Evolutionary conservation across 2,797 vertebrate genomes (phyloP).

Genomic region (Liasis olivaceus): DNA sequence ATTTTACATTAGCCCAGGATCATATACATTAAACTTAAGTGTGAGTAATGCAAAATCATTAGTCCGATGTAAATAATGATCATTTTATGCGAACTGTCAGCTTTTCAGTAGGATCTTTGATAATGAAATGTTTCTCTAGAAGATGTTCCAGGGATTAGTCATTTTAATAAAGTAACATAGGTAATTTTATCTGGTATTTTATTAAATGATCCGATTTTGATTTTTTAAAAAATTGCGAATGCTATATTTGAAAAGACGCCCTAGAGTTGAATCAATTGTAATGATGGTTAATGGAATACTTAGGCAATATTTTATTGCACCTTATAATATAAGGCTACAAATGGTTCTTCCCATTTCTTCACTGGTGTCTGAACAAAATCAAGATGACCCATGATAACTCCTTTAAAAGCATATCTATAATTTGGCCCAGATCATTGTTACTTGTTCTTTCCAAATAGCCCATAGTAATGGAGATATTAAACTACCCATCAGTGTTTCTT

Average conservation of each 20-base stretch:
- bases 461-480: background rate
- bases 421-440: background rate
- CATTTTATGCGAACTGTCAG: constrained; percentile 44
- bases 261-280: constrained; percentile 36
- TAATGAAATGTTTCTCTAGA: constrained; percentile 51
- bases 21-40: constrained; percentile 36
- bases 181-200: constrained; percentile 29
- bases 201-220: constrained; percentile 22
- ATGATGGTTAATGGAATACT: constrained; percentile 24
- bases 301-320: constrained; percentile 23
- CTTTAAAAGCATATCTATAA: background rate
- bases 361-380: background rate
- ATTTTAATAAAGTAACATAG: constrained; percentile 54
- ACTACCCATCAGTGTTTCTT: background rate
- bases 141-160: constrained; percentile 37
- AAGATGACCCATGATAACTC: background rate
- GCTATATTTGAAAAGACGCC: constrained; percentile 40
- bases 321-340: background rate
- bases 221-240: constrained; percentile 23
- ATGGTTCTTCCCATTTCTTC: background rate
- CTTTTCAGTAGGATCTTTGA: constrained; percentile 39
- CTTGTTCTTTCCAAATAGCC: background rate
- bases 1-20: constrained; percentile 36
- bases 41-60: constrained; percentile 35
- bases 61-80: constrained; percentile 35